Evolutionary conservation across 2,888 invertebrate species (phyloP), one percentile per base, ranked within the genome.

Genomic region (Onchidella celtica): DNA sequence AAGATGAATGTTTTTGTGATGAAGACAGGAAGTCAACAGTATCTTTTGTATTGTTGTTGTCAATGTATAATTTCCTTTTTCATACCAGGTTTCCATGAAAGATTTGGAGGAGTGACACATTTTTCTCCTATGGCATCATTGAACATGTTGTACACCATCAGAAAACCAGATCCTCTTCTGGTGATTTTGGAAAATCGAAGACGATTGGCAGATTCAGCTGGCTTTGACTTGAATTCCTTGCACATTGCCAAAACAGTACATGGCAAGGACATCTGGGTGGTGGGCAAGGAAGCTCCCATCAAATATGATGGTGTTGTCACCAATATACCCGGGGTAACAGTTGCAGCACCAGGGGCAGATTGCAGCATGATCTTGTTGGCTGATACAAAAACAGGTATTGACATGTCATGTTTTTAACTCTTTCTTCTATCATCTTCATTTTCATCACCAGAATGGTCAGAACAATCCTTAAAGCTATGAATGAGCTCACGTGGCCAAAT

Each of bases 341-440:
- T 87, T 38, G 85, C 86, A 9, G 89, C 88, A 0, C 87, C 89
- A 9, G 88, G 88, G 11, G 89, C 89, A 21, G 89, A 89, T 79
- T 89, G 89, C 77, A 68, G 85, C 6, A 80, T 84, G 24, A 80
- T 87, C 32, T 29, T 89, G 17, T 86, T 89, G 81, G 89, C 88
- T 14, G 89, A 89, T 70, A 86, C 87, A 6, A 68, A n/a, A 38
- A 81, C 81, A 74, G 81, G 81, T 81, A 75, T 32, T 17, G 0
- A n/a, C 47, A 17, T 47, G 6, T n/a, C 27, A 14, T 61, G 6
- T 61, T n/a, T 61, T 61, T 61, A 11, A 6, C n/a, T 27, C n/a
- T n/a, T 61, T 61, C n/a, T n/a, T 61, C 61, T 17, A 47, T 17
- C n/a, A n/a, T n/a, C n/a, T n/a, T n/a, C n/a, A n/a, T n/a, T n/a